Base-by-base conservation (phyloP, 37 sponge, comb jelly and placozoan genomes). In the Mnemiopsis leidyi region DNA sequence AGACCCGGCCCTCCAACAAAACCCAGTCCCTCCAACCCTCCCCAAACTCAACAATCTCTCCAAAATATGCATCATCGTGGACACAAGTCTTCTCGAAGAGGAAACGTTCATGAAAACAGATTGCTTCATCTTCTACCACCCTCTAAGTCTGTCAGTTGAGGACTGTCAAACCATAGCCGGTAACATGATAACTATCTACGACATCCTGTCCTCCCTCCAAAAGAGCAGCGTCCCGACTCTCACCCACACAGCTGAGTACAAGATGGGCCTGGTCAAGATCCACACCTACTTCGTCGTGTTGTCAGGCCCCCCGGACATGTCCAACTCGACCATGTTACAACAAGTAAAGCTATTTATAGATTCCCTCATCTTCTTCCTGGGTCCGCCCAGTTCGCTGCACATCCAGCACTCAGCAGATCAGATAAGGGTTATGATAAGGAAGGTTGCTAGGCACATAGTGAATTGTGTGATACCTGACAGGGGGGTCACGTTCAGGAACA, bases 31-130 rank as follows among this genome's bases (percentile, higher is more conserved):
- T 32, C 36, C 79, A 33, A 26, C 32, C 79, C 32, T 32, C 79
- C 36, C 79, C 79, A 5, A 48, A 48, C 5, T 13, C 61, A 48
- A 13, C 5, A 48, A 48, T 13, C 61, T 48, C 61, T 34, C 79
- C 79, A 77, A 77, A 36, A 77, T 77, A 77, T 77, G 79, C 79
- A 77, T 77, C 79, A 77, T 77, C 79, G 33, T 77, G 18, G 79
- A 77, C 36, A 77, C 79, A 2, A 31, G 20, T 20, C 79, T 77
- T 20, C 32, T 77, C 79, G 30, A 18, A 1, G 79, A 77, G 20
- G 79, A 77, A 20, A 32, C 32, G 36, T 77, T 77, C 36, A 77
- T 77, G 79, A 77, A 31, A 77, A 34, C 79, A 16, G 79, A 77
- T 36, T 33, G 79, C 79, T 34, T 77, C 34, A 77, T 32, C 79